Evolutionary conservation across 1,140 invertebrate species (phyloP), one percentile per base, ranked within the genome.

Genomic region (Drosophila kanapiae): DNA sequence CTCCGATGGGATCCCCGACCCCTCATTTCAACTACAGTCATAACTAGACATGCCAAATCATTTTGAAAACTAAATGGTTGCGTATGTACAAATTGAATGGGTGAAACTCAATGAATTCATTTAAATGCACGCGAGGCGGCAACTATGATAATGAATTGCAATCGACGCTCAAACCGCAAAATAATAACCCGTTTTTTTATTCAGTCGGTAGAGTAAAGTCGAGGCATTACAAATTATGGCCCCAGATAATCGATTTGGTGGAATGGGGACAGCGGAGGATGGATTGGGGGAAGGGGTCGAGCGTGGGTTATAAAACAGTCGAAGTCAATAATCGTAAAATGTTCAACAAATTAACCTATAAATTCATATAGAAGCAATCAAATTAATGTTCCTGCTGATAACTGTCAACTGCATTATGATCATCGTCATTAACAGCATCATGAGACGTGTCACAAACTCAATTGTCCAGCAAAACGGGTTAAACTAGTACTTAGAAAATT

Each of bases 331-430:
- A 88, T 90, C 85, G 78, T 88, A 88, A 88, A 88, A 76, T 74
- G 75, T 76, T 69, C 67, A 82, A 90, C 85, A 88, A 88, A 88
- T 88, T 88, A 88, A 90, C 86, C 86, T 78, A 88, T 90, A 88
- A 88, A 88, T 88, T 91, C 88, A 91, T 91, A 88, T 79, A 90
- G 86, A 86, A 88, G 83, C 82, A 85, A 90, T 90, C 85, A 88
- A 82, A 82, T 88, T 88, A 88, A 88, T 88, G 75, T 79, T 58
- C 70, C 57, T 60, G 81, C 81, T 81, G 84, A 90, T 90, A 84
- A 84, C 78, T 90, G 83, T 80, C 80, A 87, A 62, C 74, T 85
- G 76, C 57, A 67, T 64, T 79, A 71, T 77, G 42, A 61, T 68
- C 40, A 54, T 58, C 48, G 16, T 27, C 68, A 43, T 72, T 72